Evolutionary conservation across 2,888 invertebrate genomes (phyloP), one percentile per base, ranked within the genome.

Genomic region (Orchesellides sinensis): DNA sequence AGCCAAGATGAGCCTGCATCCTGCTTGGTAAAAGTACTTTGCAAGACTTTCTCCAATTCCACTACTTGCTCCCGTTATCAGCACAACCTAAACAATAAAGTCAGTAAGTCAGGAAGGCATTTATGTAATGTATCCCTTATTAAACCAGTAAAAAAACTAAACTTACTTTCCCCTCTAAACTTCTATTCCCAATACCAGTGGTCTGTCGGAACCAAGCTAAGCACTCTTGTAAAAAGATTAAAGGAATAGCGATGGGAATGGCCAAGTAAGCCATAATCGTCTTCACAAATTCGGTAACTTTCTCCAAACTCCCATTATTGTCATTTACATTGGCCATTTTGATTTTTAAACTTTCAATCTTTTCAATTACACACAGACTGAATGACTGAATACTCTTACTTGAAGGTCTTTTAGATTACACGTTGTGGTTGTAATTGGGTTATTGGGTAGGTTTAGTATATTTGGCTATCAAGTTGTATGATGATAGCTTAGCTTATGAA

Each of bases 11-110:
- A 98, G 92, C 91, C 93, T 94, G 89, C 96, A 96, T 0, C 98
- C 98, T 88, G 93, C 93, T 70, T 92, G 92, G 90, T 96, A 96
- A 89, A 98, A 98, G 25, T 92, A 92, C 91, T 96, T 95, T 21
- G 97, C 96, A 82, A 98, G 90, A 17, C 96, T 95, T 92, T 98
- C 97, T 4, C 98, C 98, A 80, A 98, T 92, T 0, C 98, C 98
- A 52, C 97, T 97, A 91, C 96, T 97, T 0, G 98, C 98, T 17
- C 98, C 98, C 73, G 98, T 98, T 88, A 98, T 96, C 12, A 98
- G 92, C 6, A 98, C 97, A 25, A 98, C 96, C 95, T 98, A 49
- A 29, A 29, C n/a, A n/a, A n/a, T n/a, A n/a, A n/a, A n/a, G n/a
- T n/a, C n/a, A 45, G 23, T 56, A 56, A 40, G 21, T 25, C 27